Percentiles rank a stretch among this genome's conserved stretches.
phyloP scores from a whole-genome alignment of 2,888 invertebrate genomes.

The Nemurella pictetii region DNA sequence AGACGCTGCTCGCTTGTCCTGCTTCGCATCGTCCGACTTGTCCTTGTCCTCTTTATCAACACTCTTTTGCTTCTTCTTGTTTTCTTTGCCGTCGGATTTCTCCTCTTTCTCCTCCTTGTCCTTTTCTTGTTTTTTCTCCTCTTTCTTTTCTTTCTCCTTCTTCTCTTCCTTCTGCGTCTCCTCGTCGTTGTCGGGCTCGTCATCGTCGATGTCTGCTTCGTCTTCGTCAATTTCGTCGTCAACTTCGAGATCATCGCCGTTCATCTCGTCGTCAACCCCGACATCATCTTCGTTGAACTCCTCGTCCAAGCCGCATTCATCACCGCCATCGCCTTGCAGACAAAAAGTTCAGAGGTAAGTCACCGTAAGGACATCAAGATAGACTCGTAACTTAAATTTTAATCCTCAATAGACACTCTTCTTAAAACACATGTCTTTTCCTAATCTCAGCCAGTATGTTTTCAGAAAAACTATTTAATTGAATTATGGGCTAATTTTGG shows the following conservation, averaged over 20 bases:
- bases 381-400: too few relatives aligned
- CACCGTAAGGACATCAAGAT: background rate
- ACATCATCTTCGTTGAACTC: background rate
- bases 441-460: too few relatives aligned
- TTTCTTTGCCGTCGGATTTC: background rate
- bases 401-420: too few relatives aligned
- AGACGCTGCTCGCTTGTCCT: background rate
- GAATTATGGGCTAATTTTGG: too few relatives aligned
- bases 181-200: constrained; percentile 7
- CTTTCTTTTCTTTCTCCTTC: background rate
- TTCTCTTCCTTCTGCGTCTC: constrained; percentile 7
- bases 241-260: background rate
- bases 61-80: background rate
- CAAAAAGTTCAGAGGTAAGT: background rate
- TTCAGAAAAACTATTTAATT: too few relatives aligned
- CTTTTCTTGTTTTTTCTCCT: background rate
- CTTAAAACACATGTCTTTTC: too few relatives aligned
- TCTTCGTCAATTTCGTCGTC: background rate
- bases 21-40: background rate
- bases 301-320: background rate
- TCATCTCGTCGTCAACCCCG: background rate
- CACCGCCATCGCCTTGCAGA: background rate
- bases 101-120: background rate
- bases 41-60: background rate
- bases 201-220: background rate